Conservation (phyloP, 2,113 vertebrate genomes). For the Cyprinodon tularosa region DNA sequence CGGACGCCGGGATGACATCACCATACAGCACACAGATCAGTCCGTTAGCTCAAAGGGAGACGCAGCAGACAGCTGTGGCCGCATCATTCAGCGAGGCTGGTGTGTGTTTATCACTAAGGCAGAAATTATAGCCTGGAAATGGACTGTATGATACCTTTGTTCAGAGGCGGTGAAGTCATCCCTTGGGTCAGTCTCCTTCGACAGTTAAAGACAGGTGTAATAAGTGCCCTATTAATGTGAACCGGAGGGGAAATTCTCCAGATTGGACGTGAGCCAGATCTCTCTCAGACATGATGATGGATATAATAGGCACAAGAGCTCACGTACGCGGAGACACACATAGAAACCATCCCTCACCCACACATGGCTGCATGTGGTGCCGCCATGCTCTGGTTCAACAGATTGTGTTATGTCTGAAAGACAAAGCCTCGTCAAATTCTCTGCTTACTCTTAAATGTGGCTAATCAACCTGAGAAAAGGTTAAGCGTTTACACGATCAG, state of each 20-base stretch:
- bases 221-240: constrained; percentile 34
- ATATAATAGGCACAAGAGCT: constrained; percentile 37
- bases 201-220: constrained; percentile 51
- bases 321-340: constrained; percentile 22
- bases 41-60: constrained; percentile 33
- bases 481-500: constrained; percentile 36
- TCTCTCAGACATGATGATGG: constrained; percentile 61
- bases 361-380: constrained; percentile 1
- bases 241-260: constrained; percentile 38
- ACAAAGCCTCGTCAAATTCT: constrained; percentile 24
- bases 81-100: background rate
- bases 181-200: background rate
- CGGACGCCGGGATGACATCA: constrained; percentile 66
- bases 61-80: constrained; percentile 38
- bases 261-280: constrained; percentile 30
- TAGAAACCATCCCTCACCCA: background rate
- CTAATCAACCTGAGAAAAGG: constrained; percentile 21
- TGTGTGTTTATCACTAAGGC: constrained; percentile 5
- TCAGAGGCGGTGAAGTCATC: constrained; percentile 34
- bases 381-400: constrained; percentile 16
- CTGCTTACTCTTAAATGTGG: constrained; percentile 24
- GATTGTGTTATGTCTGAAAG: constrained; percentile 46
- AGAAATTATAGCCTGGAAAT: background rate
- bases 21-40: constrained; percentile 49
- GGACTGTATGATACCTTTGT: background rate